Conservation (phyloP, 1,140 invertebrate genomes). For the Temnothorax nylanderi region DNA sequence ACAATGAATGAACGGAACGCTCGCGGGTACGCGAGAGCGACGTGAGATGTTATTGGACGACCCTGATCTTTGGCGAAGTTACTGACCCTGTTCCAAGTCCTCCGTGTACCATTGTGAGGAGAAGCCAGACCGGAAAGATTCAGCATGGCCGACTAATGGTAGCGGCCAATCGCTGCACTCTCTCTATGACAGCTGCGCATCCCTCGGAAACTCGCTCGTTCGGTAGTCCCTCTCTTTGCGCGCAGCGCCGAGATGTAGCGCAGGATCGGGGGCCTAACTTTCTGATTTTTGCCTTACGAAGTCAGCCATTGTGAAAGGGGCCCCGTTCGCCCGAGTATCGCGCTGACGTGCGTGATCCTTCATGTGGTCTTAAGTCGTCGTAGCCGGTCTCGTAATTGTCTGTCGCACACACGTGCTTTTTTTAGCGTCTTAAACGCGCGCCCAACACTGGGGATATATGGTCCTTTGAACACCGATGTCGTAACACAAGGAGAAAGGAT, state of each 20-base stretch:
- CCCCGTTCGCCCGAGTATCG: conserved; percentile 59
- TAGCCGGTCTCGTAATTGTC: conserved; percentile 42
- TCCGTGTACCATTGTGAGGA: conserved; percentile 75
- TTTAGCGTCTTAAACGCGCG: conserved; percentile 53
- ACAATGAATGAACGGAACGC: conserved; percentile 38
- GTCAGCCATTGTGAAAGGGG: conserved; percentile 85
- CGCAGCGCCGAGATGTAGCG: conserved; percentile 60
- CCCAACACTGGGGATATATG: neutral
- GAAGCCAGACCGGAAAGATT: conserved; percentile 84
- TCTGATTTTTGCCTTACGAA: conserved; percentile 86
- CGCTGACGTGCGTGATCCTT: conserved; percentile 46
- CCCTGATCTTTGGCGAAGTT: conserved; percentile 49
- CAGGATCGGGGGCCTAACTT: conserved; percentile 81
- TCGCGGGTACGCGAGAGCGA: conserved; percentile 6
- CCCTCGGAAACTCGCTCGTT: conserved; percentile 77
- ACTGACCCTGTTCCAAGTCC: conserved; percentile 64
- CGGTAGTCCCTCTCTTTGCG: conserved; percentile 59
- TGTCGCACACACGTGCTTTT: conserved; percentile 55
- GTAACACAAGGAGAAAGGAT: conserved; percentile 23
- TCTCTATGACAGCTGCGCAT: conserved; percentile 83
- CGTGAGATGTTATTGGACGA: conserved; percentile 53
- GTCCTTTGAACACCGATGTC: conserved; percentile 23
- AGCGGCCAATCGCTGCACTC: conserved; percentile 80
- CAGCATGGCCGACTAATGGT: conserved; percentile 81
- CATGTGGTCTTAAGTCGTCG: conserved; percentile 71